These are phyloP conservation scores for Pantherophis guttatus DNA, from an alignment of 2,113 vertebrate genomes.

Conservation along the genomic window DNA sequence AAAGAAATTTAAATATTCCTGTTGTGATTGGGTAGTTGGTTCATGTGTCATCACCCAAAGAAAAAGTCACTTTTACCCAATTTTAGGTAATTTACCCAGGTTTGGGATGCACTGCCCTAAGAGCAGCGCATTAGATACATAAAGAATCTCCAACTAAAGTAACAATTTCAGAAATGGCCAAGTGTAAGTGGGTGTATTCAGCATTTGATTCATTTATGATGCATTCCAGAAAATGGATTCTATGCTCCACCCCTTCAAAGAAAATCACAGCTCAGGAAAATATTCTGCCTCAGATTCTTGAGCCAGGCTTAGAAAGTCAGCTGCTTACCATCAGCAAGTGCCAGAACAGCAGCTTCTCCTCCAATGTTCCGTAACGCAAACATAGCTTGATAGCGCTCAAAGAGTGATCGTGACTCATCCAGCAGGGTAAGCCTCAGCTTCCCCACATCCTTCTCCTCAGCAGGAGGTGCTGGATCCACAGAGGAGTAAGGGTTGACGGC, in stretches of 20 bases:
- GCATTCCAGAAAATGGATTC: not conserved
- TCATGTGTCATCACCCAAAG: not conserved
- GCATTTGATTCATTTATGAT: not conserved
- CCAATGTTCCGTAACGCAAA: conserved; percentile 88
- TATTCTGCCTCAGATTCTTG: not conserved
- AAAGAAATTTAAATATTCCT: not conserved
- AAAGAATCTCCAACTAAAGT: not conserved
- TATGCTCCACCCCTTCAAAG: not conserved
- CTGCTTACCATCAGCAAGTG: conserved; percentile 83
- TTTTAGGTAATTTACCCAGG: not conserved
- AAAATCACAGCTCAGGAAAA: not conserved
- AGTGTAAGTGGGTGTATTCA: not conserved
- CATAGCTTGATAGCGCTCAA: conserved; percentile 94
- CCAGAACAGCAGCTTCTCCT: conserved; percentile 78
- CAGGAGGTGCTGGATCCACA: conserved; percentile 87
- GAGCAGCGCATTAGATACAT: not conserved
- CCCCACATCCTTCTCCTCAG: conserved; percentile 62
- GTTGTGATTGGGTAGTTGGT: not conserved
- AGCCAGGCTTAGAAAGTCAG: accelerated
- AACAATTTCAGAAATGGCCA: not conserved
- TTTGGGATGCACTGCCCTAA: not conserved
- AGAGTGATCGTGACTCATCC: conserved; percentile 79
- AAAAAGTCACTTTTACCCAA: not conserved
- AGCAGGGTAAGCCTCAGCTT: conserved; percentile 74
- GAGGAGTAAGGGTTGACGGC: conserved; percentile 78